Base-by-base conservation (phyloP, 2,888 invertebrate species). In the Coleophora deauratella region DNA sequence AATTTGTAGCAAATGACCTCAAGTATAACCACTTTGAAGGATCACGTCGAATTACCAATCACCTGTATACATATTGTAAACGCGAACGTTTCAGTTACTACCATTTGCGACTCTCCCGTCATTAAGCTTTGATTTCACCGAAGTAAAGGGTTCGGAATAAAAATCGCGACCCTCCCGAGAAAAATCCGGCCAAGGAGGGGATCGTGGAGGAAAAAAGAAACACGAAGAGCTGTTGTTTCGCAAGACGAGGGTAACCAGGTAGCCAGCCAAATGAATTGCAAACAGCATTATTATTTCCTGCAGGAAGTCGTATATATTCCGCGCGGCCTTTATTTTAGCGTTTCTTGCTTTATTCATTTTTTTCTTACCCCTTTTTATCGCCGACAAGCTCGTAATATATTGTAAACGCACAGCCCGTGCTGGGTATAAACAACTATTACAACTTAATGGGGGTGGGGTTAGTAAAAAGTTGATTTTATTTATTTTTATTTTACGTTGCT, bases 271-370 rank as follows among this genome's bases (percentile, higher is more conserved):
- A 86, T 86, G 86, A 86, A 86, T 86, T 86, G 86, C 84, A 86
- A 86, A 86, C 86, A 86, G 84, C 79, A 82, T 86, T 86, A 86
- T 86, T 86, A 86, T 86, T 86, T 84, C 85, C 84, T 84, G 61
- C 59, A 78, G 86, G 86, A 86, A 86, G 86, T 84, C 86, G 77
- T 86, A 86, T 81, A 85, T 86, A 86, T 85, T 79, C 79, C 69
- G 58, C 67, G 68, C 67, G 72, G 81, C 73, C 70, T 84, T 82
- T 84, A 81, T 82, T 84, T 85, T 82, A 82, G 72, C 79, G 72
- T 79, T 79, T 64, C 63, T 71, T 75, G 72, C 70, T 76, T 82
- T 72, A 72, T 77, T 79, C 73, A 74, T 80, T 80, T 82, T 75
- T 78, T 65, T 59, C 63, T 66, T 77, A 77, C 77, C 79, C 80